Conservation (phyloP, 2,113 vertebrate genomes). For the Strix aluco region DNA sequence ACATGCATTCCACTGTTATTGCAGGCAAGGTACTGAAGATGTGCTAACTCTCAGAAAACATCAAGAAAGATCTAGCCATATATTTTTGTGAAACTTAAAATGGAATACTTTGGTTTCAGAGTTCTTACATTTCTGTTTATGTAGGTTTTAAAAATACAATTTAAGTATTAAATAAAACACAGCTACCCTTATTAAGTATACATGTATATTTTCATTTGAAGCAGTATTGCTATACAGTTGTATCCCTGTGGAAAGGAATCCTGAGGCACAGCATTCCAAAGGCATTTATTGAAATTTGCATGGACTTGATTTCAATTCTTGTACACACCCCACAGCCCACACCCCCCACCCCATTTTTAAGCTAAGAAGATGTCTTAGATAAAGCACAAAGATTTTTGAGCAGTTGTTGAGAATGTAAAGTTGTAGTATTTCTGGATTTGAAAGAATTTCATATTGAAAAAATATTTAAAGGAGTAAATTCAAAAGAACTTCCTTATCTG, state of each 20-base stretch:
- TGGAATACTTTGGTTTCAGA: background rate
- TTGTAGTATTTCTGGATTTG: background rate
- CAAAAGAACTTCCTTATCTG: background rate
- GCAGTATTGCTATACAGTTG: background rate
- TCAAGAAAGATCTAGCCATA: background rate
- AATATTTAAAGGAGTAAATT: background rate
- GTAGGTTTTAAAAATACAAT: background rate
- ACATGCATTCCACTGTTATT: background rate
- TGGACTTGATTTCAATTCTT: background rate
- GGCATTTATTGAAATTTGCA: background rate
- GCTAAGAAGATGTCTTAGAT: background rate
- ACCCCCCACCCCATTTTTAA: background rate
- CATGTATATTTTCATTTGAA: background rate
- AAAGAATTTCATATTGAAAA: background rate
- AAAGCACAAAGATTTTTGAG: background rate
- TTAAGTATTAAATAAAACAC: background rate
- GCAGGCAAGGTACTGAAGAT: background rate
- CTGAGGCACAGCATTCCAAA: background rate
- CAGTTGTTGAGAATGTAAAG: background rate
- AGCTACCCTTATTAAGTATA: background rate
- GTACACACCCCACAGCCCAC: too few species aligned
- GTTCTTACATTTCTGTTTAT: background rate
- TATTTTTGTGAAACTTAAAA: background rate
- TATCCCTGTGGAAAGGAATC: background rate
- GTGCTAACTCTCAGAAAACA: background rate